These are phyloP conservation scores for Anarrhichthys ocellatus DNA, from an alignment of 2,113 vertebrate species.

Conservation along the genomic window DNA sequence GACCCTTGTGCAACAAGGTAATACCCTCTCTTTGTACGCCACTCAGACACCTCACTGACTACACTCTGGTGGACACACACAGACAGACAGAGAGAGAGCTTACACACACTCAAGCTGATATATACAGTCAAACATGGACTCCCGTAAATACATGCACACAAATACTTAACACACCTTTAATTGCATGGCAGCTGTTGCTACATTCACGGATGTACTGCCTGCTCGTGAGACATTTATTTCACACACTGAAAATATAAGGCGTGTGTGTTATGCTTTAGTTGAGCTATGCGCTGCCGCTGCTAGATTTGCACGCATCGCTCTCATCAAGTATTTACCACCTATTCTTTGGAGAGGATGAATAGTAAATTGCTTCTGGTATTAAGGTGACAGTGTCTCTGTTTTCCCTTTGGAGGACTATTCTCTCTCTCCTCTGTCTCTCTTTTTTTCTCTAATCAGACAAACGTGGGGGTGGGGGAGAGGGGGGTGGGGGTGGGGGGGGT, in stretches of 20 bases:
- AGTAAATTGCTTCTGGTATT: slow-evolving; percentile 53
- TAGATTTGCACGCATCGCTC: slow-evolving; percentile 36
- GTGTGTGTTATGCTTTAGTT: neutral
- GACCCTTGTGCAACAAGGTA: slow-evolving; percentile 55
- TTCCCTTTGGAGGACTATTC: slow-evolving; percentile 8
- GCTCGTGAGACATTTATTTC: slow-evolving; percentile 23
- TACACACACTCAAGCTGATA: neutral
- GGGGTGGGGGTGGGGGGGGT: neutral
- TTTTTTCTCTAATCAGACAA: slow-evolving; percentile 35
- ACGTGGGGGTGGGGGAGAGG: neutral
- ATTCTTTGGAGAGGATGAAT: slow-evolving; percentile 60
- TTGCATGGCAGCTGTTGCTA: slow-evolving; percentile 20
- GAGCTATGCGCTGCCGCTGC: slow-evolving; percentile 28
- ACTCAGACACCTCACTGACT: slow-evolving; percentile 23
- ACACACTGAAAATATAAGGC: slow-evolving; percentile 18
- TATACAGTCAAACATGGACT: slow-evolving; percentile 17
- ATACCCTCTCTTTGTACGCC: slow-evolving; percentile 26
- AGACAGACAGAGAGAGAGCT: neutral
- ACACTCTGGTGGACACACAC: slow-evolving; percentile 11
- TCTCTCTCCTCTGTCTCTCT: slow-evolving; percentile 11
- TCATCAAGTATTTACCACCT: slow-evolving; percentile 65
- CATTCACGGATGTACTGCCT: neutral
- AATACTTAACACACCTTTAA: slow-evolving; percentile 33
- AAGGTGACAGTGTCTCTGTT: slow-evolving; percentile 25
- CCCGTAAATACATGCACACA: neutral